Base-by-base conservation (phyloP, 2,797 vertebrate genomes). In the Emys orbicularis region DNA sequence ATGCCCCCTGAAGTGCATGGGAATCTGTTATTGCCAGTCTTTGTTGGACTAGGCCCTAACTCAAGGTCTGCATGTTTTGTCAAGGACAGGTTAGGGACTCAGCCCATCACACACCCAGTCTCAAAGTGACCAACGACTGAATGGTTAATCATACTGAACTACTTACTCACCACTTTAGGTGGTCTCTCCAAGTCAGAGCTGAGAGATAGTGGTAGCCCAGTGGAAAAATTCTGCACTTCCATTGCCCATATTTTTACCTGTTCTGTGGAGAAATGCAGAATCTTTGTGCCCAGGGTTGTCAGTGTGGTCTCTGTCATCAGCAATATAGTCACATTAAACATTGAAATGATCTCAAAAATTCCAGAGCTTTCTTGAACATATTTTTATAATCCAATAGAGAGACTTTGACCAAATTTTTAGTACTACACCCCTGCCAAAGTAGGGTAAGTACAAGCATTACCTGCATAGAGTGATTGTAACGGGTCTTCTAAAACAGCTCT, bases 121-220 rank as follows among this genome's bases (percentile, higher is more conserved):
- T 95, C 53, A 57, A 53, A 57, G 34, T 89, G 84, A 19, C 53
- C 89, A 61, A 23, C 12, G 15, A 74, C 10, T 88, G 65, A 79
- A 44, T 95, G 37, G 52, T 50, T 27, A 87, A 61, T 50, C 93
- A 97, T 95, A 87, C 54, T 54, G 54, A 87, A 95, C 79, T 87
- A 84, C 95, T 89, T 87, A 23, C 44, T 92, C 85, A 59, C 10
- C 49, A n/a, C 92, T 89, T 56, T 50, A 82, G 12, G 2, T 80
- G 1, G 2, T 25, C 85, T 92, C n/a, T 84, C 92, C 91, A 18
- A 65, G 8, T 53, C 9, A 72, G 65, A 9, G 61, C 61, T 41
- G 18, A 72, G 21, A 72, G 19, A 72, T 34, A 61, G 27, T 61
- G 59, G 31, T 61, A 57, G 41, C 86, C 11, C 12, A 91, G 68